Percentiles rank a stretch among this genome's conserved stretches.
phyloP scores from a whole-genome alignment of 2,888 invertebrate species.

The Cyaniris semiargus region DNA sequence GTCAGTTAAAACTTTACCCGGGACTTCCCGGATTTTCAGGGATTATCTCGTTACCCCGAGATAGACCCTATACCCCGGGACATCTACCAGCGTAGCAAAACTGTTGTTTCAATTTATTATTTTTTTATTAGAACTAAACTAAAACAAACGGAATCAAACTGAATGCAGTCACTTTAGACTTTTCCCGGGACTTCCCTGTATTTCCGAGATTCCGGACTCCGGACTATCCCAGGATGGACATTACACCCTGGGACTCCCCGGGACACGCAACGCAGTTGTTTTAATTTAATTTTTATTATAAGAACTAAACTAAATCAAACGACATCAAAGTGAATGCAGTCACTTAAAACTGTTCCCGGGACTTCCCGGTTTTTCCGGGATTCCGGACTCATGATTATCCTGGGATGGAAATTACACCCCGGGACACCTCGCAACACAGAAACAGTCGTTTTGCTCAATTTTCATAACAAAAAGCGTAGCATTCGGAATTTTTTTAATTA shows the following conservation, averaged over 20 bases:
- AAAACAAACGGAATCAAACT: constrained; percentile 6
- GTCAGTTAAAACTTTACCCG: neutral
- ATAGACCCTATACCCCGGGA: too few relatives aligned
- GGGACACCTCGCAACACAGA: neutral
- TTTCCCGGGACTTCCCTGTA: neutral
- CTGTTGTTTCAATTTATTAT: too few relatives aligned
- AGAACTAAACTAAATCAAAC: too few relatives aligned
- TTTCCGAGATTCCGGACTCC: too few relatives aligned
- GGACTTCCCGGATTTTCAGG: neutral
- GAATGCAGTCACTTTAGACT: neutral
- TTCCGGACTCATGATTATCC: neutral
- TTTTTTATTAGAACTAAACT: too few relatives aligned
- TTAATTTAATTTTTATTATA: too few relatives aligned
- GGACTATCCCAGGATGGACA: neutral
- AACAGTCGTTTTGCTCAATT: constrained; percentile 3
- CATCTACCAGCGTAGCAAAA: too few relatives aligned
- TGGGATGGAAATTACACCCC: neutral
- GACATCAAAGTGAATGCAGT: too few relatives aligned
- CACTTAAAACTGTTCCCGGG: too few relatives aligned
- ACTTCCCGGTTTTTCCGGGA: neutral
- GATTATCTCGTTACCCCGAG: neutral
- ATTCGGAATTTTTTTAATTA: constrained; percentile 27
- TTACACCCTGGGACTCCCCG: neutral
- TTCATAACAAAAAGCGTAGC: constrained; percentile 19
- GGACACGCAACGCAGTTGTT: too few relatives aligned